Percentiles rank a stretch among this genome's conserved stretches.
These are phyloP conservation scores for Brachionus plicatilis DNA, from an alignment of 1,140 invertebrate genomes.

Conservation along the genomic window DNA sequence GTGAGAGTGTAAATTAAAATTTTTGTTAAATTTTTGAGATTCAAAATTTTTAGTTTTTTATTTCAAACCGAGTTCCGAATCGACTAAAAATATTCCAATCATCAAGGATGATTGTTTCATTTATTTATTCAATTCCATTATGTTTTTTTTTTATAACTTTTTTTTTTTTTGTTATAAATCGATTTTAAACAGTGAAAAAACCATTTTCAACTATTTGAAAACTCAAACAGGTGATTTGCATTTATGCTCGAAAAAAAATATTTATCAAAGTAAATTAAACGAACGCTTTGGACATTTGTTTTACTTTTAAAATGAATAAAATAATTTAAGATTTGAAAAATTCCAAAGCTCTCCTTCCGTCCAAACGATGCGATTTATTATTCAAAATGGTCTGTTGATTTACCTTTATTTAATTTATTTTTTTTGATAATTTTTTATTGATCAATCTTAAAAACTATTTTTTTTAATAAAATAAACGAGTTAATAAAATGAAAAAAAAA, in stretches of 20 bases:
- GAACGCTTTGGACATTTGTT: background rate
- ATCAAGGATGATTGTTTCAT: background rate
- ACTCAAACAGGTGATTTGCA: background rate
- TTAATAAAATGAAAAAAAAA: background rate
- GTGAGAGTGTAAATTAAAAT: background rate
- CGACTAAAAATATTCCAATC: background rate
- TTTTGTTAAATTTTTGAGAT: constrained; percentile 6
- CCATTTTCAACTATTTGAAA: background rate
- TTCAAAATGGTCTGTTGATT: background rate
- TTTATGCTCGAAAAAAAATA: background rate
- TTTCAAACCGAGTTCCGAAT: background rate
- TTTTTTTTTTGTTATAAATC: background rate
- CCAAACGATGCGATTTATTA: background rate
- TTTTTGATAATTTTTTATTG: background rate
- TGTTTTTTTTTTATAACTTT: background rate
- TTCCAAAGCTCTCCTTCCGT: background rate
- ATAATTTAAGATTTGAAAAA: background rate
- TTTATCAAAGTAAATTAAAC: background rate
- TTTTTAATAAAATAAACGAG: background rate
- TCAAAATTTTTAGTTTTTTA: constrained; percentile 13
- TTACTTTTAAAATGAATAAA: background rate
- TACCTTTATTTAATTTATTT: background rate
- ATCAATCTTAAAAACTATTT: background rate
- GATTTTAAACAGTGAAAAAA: background rate
- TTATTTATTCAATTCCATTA: background rate